A percentile compares a stretch with the other conserved stretches of the same genome.
Evolutionary conservation across 2,797 vertebrate species (phyloP).

Genomic region (Acipenser transmontanus): DNA sequence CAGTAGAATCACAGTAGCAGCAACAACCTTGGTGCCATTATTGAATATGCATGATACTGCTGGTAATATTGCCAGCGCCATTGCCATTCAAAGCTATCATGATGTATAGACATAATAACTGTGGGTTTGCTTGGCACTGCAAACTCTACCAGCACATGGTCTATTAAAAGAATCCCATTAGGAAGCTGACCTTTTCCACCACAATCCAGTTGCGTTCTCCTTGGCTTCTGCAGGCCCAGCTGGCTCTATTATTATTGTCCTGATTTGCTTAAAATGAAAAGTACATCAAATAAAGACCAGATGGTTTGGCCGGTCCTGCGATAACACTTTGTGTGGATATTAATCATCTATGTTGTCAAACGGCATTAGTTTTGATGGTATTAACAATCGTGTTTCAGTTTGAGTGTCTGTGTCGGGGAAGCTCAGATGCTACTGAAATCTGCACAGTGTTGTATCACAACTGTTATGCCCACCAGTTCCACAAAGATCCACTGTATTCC

Average conservation of each 20-base stretch:
- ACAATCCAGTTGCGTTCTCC: neutral
- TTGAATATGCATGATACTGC: too few relatives aligned
- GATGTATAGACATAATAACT: too few relatives aligned
- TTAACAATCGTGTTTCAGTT: neutral
- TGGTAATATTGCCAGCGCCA: too few relatives aligned
- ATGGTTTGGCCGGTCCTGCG: neutral
- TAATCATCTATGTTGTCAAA: neutral
- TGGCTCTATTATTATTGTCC: neutral
- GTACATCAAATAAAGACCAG: constrained; percentile 1
- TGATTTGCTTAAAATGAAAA: neutral
- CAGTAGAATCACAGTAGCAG: too few relatives aligned
- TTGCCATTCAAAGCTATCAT: too few relatives aligned
- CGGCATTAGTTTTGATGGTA: neutral
- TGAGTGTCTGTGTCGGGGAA: neutral
- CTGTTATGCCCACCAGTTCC: too few relatives aligned
- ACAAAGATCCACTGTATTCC: too few relatives aligned
- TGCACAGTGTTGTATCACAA: neutral
- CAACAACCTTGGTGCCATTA: too few relatives aligned
- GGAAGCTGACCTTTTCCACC: neutral
- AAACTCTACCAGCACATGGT: neutral
- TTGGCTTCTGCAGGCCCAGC: neutral
- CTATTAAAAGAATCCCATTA: neutral
- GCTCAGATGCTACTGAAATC: neutral
- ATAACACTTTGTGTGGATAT: too few relatives aligned
- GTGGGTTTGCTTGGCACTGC: too few relatives aligned